Conservation (phyloP, 2,113 vertebrate genomes). For the Aegotheles bennettii region DNA sequence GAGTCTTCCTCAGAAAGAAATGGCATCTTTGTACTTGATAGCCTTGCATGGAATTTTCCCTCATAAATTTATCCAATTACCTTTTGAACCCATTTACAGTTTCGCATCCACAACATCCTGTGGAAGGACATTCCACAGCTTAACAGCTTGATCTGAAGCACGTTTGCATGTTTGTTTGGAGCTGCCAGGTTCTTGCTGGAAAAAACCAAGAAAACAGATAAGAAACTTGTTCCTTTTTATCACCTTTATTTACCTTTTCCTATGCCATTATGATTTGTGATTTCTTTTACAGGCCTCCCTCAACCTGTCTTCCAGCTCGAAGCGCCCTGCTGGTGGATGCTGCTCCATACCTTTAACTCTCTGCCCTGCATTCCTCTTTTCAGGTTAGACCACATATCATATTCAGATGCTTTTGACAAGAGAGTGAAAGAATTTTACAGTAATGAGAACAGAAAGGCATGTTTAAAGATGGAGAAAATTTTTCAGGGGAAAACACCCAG, state of each 20-base stretch:
- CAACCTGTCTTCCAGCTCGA: not conserved
- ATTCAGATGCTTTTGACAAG: not conserved
- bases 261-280: not conserved
- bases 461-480: not conserved
- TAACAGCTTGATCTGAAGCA: not conserved
- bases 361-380: not conserved
- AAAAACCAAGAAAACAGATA: not conserved
- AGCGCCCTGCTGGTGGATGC: not conserved
- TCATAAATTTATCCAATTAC: not conserved
- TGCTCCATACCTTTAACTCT: not conserved
- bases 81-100: conserved; percentile 35
- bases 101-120: conserved; percentile 24
- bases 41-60: conserved; percentile 24
- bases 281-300: not conserved
- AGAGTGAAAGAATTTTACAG: not conserved
- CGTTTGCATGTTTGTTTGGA: not conserved
- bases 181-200: not conserved
- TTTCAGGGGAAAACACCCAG: accelerated
- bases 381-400: not conserved
- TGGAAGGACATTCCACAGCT: conserved; percentile 44
- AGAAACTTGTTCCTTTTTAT: not conserved
- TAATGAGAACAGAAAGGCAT: not conserved
- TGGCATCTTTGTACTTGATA: not conserved
- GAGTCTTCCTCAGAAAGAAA: not conserved
- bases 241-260: not conserved